These are phyloP conservation scores for Coracias cyanogaster DNA, from an alignment of 2,797 vertebrate genomes.

Conservation along the genomic window DNA sequence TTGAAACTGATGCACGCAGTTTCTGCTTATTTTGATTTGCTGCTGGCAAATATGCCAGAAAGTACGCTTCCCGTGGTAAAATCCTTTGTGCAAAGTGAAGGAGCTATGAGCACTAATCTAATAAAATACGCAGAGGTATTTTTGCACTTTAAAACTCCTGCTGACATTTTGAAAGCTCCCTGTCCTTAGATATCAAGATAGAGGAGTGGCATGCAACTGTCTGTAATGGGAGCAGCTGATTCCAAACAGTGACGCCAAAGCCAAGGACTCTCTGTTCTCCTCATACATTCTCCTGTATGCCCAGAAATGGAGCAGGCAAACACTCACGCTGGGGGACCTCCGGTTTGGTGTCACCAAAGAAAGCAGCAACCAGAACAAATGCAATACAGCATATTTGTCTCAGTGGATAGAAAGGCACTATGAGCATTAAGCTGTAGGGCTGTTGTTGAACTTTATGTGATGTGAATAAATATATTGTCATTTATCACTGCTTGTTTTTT, in stretches of 20 bases:
- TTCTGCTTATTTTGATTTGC: not conserved
- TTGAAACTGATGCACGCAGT: not conserved
- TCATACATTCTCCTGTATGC: not conserved
- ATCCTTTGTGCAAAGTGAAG: not conserved
- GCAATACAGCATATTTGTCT: not conserved
- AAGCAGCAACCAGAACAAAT: not conserved
- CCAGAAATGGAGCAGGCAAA: not conserved
- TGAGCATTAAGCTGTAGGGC: not conserved
- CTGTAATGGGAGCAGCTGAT: not conserved
- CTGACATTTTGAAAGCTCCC: not conserved
- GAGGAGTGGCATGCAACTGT: not conserved
- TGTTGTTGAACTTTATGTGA: not conserved
- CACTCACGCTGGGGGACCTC: not conserved
- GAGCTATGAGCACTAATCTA: not conserved
- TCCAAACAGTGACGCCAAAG: not conserved
- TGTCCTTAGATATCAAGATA: not conserved
- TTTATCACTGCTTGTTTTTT: not conserved
- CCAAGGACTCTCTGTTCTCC: not conserved
- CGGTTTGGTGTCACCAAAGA: not conserved
- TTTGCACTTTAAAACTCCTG: not conserved
- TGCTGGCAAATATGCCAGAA: not conserved
- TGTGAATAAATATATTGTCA: not conserved
- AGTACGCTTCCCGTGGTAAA: not conserved
- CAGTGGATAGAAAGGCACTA: accelerated
- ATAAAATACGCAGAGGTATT: not conserved